Conservation (phyloP, 2,797 vertebrate species). For the Monodelphis domestica region DNA sequence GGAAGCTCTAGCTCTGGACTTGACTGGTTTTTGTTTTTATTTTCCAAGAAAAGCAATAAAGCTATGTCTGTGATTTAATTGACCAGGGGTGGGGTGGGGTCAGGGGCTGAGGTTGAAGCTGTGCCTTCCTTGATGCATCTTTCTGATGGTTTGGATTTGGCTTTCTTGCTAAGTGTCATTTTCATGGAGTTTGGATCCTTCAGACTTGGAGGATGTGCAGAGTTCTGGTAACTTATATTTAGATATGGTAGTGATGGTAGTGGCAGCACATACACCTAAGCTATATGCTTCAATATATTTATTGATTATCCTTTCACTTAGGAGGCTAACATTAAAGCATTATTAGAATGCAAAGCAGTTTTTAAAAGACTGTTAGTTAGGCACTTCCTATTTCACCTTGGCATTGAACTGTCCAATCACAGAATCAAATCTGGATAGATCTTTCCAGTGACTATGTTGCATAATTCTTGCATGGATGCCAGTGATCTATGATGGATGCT, state of each 20-base stretch:
- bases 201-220: not conserved
- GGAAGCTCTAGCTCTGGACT: too few relatives aligned
- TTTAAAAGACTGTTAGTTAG: too few relatives aligned
- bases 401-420: too few relatives aligned
- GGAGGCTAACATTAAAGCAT: too few relatives aligned
- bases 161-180: not conserved
- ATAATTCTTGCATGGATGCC: too few relatives aligned
- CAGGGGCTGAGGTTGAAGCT: not conserved
- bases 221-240: not conserved
- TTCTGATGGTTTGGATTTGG: not conserved
- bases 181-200: not conserved
- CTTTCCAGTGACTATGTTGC: too few relatives aligned
- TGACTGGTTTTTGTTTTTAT: not conserved
- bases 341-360: too few relatives aligned
- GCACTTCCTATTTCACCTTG: too few relatives aligned
- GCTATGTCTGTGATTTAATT: not conserved
- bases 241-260: not conserved
- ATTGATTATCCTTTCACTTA: not conserved
- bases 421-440: too few relatives aligned
- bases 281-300: not conserved
- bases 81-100: too few relatives aligned
- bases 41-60: not conserved
- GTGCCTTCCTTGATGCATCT: not conserved
- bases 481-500: too few relatives aligned
- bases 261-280: not conserved